phyloP scores from a whole-genome alignment of 2,797 vertebrate genomes.

The Micromesistius poutassou region DNA sequence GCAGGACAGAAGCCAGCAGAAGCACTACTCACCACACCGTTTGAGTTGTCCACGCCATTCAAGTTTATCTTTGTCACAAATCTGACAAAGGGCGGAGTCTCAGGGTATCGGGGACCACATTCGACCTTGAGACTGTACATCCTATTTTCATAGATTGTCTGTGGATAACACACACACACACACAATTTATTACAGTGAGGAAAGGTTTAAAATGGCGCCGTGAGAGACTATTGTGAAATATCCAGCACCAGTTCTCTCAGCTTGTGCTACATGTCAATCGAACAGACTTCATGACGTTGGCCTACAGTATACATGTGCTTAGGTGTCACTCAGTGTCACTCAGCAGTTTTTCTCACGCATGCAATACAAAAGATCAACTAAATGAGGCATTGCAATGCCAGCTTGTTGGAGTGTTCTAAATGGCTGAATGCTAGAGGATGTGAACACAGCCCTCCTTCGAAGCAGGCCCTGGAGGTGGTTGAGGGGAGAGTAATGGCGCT shows the following conservation, averaged over 20 bases:
- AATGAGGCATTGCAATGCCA: not conserved
- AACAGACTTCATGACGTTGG: not conserved
- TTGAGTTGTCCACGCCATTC: slow-evolving; percentile 97
- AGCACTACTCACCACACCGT: slow-evolving; percentile 87
- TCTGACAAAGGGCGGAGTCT: slow-evolving; percentile 93
- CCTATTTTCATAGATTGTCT: slow-evolving; percentile 98
- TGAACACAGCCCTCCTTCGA: not conserved
- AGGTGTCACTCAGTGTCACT: not conserved
- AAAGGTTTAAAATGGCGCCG: not conserved
- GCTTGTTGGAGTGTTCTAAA: not conserved
- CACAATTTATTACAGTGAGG: not conserved
- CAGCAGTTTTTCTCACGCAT: not conserved
- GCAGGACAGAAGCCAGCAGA: not conserved
- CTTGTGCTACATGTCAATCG: not conserved
- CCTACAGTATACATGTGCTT: not conserved
- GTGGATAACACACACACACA: slow-evolving; percentile 26
- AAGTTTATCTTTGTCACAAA: slow-evolving; percentile 99
- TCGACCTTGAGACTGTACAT: slow-evolving; percentile 99
- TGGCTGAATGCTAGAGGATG: not conserved
- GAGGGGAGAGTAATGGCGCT: slow-evolving; percentile 51
- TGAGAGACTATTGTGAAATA: not conserved
- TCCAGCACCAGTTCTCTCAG: not conserved
- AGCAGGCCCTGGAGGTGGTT: not conserved
- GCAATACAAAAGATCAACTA: not conserved
- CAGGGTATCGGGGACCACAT: slow-evolving; percentile 96